phyloP scores from a whole-genome alignment of 1,140 invertebrate genomes.

The Diachasma alloeum region DNA sequence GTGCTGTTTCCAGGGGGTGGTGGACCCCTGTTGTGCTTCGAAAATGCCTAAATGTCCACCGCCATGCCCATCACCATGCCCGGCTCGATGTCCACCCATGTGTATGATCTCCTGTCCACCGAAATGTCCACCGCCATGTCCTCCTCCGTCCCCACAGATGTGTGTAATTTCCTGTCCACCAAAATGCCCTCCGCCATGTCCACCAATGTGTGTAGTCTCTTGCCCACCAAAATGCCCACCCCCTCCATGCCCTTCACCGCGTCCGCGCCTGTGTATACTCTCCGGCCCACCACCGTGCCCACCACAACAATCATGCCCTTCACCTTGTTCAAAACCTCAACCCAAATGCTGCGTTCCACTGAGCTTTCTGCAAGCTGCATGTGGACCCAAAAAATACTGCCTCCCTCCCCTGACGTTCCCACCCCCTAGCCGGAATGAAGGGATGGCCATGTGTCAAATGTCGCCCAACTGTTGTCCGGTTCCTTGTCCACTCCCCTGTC shows the following conservation, averaged over 20 bases:
- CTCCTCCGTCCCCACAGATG: not conserved
- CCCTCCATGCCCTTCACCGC: not conserved
- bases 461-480: not conserved
- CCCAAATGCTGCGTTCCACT: not conserved
- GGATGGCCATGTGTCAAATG: not conserved
- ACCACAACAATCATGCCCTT: not conserved
- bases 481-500: not conserved
- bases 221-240: not conserved
- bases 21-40: constrained; percentile 43
- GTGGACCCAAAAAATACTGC: not conserved
- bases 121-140: not conserved
- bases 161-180: not conserved
- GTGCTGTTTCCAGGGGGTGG: constrained; percentile 34
- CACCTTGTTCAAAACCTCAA: not conserved
- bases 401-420: not conserved
- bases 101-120: not conserved
- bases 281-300: not conserved
- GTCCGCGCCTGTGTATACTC: not conserved
- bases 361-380: not conserved
- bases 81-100: not conserved
- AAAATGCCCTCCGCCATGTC: not conserved
- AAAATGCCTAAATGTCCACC: constrained; percentile 37
- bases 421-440: not conserved
- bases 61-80: not conserved
- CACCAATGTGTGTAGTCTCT: not conserved